These are phyloP conservation scores for Clistopyga incitator DNA, from an alignment of 2,888 invertebrate genomes.

Conservation along the genomic window DNA sequence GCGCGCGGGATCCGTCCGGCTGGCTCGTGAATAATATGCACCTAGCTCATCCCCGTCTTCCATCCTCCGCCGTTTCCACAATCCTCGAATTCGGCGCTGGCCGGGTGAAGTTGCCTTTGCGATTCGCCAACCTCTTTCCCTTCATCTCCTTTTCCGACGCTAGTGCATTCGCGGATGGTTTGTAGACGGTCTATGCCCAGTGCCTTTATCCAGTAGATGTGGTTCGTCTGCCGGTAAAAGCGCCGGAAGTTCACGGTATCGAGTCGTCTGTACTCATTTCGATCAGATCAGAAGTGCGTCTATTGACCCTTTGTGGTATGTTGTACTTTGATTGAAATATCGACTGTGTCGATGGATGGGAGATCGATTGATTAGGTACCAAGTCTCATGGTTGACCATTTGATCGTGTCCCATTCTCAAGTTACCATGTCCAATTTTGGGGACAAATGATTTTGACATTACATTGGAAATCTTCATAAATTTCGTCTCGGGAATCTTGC, in stretches of 20 bases:
- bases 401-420: no score
- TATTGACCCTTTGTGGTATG: neutral
- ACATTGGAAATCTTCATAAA: no score
- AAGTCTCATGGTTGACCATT: no score
- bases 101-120: constrained; percentile 31
- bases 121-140: constrained; percentile 18
- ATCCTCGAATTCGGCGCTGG: constrained; percentile 67
- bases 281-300: neutral
- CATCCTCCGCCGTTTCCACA: constrained; percentile 63
- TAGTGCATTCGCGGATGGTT: constrained; percentile 42
- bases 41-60: constrained; percentile 73
- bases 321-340: neutral
- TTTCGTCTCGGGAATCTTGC: neutral
- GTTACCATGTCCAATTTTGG: no score
- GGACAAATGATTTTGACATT: no score
- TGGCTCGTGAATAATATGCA: constrained; percentile 83
- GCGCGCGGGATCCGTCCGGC: constrained; percentile 80
- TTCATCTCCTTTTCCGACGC: constrained; percentile 36
- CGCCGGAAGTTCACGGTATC: constrained; percentile 16
- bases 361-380: no score
- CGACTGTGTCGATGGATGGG: neutral
- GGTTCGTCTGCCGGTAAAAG: constrained; percentile 9
- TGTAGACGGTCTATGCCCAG: constrained; percentile 10
- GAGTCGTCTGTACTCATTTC: constrained; percentile 10
- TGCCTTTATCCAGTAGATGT: constrained; percentile 13